Evolutionary conservation across 2,888 invertebrate genomes (phyloP).

Genomic region (Xylota segnis): DNA sequence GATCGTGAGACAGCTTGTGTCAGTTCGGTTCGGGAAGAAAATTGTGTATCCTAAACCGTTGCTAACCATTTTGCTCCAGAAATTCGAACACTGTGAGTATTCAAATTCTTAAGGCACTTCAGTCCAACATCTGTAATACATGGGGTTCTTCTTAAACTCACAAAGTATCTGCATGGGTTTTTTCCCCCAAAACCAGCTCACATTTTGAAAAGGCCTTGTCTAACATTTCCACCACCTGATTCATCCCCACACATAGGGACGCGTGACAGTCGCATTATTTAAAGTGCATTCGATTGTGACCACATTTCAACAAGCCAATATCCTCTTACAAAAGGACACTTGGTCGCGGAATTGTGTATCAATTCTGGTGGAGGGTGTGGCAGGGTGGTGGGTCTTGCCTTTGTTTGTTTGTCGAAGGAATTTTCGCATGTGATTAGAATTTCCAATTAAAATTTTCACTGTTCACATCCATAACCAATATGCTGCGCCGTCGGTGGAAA

Average conservation of each 20-base stretch:
- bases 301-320: conserved; percentile 55
- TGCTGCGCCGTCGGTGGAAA: conserved; percentile 52
- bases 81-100: no score
- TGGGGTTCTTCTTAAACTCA: no score
- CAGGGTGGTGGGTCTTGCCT: not conserved
- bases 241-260: not conserved
- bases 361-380: not conserved
- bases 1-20: no score
- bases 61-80: no score
- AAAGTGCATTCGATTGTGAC: conserved; percentile 29
- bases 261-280: conserved; percentile 18
- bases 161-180: no score
- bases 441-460: conserved; percentile 75
- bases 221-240: not conserved
- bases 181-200: no score
- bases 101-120: no score
- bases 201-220: not conserved
- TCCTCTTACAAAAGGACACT: conserved; percentile 40
- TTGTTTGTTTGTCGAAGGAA: conserved; percentile 78
- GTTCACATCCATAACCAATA: conserved; percentile 58
- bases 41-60: no score
- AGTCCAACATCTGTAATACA: no score
- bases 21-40: no score
- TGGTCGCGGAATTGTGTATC: not conserved
- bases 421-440: conserved; percentile 78